A percentile compares a stretch with the other conserved stretches of the same genome.
phyloP scores from a whole-genome alignment of 2,797 vertebrate genomes.

The Lerista edwardsae region DNA sequence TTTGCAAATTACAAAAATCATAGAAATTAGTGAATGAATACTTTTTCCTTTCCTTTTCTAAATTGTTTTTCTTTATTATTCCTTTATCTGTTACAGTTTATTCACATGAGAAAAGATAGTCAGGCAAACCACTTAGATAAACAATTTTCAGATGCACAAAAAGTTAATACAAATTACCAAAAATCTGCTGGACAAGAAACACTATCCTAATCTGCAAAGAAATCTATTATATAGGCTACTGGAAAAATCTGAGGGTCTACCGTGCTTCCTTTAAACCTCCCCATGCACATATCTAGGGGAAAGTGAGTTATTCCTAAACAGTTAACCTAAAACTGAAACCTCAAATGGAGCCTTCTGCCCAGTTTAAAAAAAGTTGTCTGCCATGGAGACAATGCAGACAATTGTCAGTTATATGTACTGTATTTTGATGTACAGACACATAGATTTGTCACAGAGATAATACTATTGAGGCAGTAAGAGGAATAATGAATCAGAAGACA shows the following conservation, averaged over 20 bases:
- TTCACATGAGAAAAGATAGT: background rate
- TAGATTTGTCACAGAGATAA: background rate
- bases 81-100: background rate
- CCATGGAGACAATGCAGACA: background rate
- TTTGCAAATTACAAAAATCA: background rate
- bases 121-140: too few relatives aligned
- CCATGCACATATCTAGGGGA: background rate
- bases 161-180: background rate
- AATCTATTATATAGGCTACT: background rate
- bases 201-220: background rate
- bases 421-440: background rate
- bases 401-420: background rate
- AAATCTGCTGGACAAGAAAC: background rate
- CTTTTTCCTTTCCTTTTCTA: background rate
- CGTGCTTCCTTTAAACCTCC: background rate
- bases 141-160: background rate
- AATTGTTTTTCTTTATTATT: background rate
- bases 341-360: constrained; percentile 21
- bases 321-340: background rate
- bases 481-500: background rate
- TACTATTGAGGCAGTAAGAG: constrained; percentile 5
- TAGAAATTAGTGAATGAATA: background rate
- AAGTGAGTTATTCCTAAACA: background rate
- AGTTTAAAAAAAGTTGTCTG: background rate
- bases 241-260: background rate